Evolutionary conservation across 1,140 invertebrate genomes (phyloP).

Genomic region (Meteorus sp.): DNA sequence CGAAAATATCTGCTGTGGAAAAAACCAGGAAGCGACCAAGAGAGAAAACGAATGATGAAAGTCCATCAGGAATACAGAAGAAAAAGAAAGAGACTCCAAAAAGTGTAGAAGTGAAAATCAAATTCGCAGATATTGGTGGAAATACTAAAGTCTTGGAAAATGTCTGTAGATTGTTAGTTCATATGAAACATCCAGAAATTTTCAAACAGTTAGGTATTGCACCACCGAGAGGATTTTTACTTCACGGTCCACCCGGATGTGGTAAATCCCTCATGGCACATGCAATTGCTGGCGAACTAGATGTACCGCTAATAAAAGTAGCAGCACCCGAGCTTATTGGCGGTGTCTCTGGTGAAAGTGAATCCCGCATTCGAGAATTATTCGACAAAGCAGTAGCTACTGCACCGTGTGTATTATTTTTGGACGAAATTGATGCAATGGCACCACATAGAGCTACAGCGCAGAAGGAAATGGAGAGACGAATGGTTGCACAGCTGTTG

Average conservation of each 20-base stretch:
- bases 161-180: conserved; percentile 77
- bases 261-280: conserved; percentile 90
- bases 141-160: conserved; percentile 73
- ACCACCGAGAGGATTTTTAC: conserved; percentile 80
- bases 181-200: conserved; percentile 83
- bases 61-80: conserved; percentile 30
- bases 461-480: conserved; percentile 91
- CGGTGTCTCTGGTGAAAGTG: conserved; percentile 95
- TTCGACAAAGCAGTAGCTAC: conserved; percentile 80
- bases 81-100: conserved; percentile 42
- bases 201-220: conserved; percentile 78
- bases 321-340: conserved; percentile 89
- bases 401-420: conserved; percentile 86
- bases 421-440: conserved; percentile 93
- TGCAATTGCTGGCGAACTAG: conserved; percentile 84
- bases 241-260: conserved; percentile 92
- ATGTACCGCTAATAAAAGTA: conserved; percentile 80
- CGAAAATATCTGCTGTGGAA: background rate
- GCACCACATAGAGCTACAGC: conserved; percentile 84
- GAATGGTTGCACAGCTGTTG: conserved; percentile 92
- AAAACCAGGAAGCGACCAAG: conserved; percentile 52
- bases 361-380: conserved; percentile 86
- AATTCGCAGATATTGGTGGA: conserved; percentile 76
- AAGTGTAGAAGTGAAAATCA: conserved; percentile 56
- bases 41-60: conserved; percentile 51